Evolutionary conservation across 2,113 vertebrate species (phyloP), one percentile per base, ranked within the genome.

Genomic region (Tachysurus fulvidraco): DNA sequence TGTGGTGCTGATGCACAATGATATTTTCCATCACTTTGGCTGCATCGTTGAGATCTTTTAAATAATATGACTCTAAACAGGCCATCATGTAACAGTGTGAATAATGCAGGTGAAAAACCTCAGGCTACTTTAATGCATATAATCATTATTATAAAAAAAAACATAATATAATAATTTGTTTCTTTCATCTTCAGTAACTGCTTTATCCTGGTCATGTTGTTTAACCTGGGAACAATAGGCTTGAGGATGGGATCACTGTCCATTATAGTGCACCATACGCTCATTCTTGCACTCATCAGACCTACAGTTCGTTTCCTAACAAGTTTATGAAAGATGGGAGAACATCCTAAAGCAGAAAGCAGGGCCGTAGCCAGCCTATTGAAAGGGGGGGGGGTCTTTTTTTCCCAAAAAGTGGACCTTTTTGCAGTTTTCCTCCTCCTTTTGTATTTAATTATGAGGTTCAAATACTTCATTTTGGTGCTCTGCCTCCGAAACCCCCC

Each of bases 21-120:
- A 74, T 65, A 84, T 76, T 80, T 84, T 80, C 82, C 74, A 84
- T 89, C 36, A 25, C 85, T 84, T 87, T 87, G 67, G 83, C 83
- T 87, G 81, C 77, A 77, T 84, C 44, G 21, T 60, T 41, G 23
- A 57, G 52, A 86, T 83, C 57, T 73, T 73, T 83, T 28, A 64
- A 60, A 57, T 73, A 77, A 36, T 78, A 60, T 36, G 50, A 65
- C 73, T 83, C 81, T 71, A 65, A 80, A 83, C 69, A 83, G 50
- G 84, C 44, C 84, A 79, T 81, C 19, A 69, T 69, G 64, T 82
- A 19, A 65, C 55, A 36, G 57, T 3, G 14, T 44, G 36, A 25
- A 16, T 59, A 25, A 84, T 14, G 83, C 36, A 44, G 30, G 12
- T 3, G 12, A 19, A 46, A 73, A 76, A 46, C 16, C 28, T 3